Percentiles rank a stretch among this genome's conserved stretches.
These are phyloP conservation scores for Pempheris klunzingeri DNA, from an alignment of 2,797 vertebrate genomes.

Conservation along the genomic window DNA sequence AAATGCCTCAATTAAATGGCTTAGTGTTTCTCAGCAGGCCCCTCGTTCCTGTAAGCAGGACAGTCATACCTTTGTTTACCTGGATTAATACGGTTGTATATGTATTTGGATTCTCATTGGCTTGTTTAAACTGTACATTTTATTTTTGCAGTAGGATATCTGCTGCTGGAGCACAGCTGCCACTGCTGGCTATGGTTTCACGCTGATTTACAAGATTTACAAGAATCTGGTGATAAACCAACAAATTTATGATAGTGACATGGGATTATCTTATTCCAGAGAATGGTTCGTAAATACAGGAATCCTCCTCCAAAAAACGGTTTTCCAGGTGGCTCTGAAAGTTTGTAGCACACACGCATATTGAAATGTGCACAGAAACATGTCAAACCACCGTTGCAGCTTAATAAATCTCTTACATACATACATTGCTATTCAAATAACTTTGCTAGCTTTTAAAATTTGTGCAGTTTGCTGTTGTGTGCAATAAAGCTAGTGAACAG, in stretches of 20 bases:
- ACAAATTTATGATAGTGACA: slow-evolving; percentile 7
- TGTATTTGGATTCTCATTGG: slow-evolving; percentile 9
- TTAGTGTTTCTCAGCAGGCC: slow-evolving; percentile 45
- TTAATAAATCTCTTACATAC: not conserved
- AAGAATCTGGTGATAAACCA: slow-evolving; percentile 18
- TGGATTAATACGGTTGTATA: slow-evolving; percentile 17
- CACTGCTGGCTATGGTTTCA: slow-evolving; percentile 17
- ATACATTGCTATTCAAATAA: too few relatives aligned
- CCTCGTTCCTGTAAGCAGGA: slow-evolving; percentile 34
- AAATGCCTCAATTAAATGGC: slow-evolving; percentile 59
- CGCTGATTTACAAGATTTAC: slow-evolving; percentile 32
- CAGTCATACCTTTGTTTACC: slow-evolving; percentile 51
- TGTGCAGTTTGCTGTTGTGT: too few relatives aligned
- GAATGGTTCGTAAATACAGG: not conserved
- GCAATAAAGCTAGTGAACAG: not conserved
- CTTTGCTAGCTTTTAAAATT: not conserved
- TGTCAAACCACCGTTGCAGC: not conserved
- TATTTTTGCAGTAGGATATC: not conserved
- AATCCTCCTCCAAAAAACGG: not conserved
- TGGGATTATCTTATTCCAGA: slow-evolving; percentile 10
- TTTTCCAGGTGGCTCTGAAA: not conserved
- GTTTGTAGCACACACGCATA: not conserved
- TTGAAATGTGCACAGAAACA: too few relatives aligned
- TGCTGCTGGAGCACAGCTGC: slow-evolving; percentile 10
- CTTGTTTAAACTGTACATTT: not conserved